Evolutionary conservation across 2,888 invertebrate species (phyloP).

Genomic region (Macrophya annulata): DNA sequence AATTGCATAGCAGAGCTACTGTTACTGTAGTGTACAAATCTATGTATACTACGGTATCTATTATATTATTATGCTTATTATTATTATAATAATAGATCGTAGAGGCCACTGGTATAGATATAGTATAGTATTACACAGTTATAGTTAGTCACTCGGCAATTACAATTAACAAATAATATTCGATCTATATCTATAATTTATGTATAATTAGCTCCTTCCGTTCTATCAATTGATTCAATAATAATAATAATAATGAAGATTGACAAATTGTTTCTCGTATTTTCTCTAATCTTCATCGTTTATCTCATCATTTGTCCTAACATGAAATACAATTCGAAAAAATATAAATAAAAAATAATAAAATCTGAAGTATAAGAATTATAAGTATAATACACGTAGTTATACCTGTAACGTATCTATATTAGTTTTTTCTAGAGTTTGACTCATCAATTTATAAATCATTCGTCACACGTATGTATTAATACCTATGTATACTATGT

Average conservation of each 20-base stretch:
- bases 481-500: neutral
- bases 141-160: neutral
- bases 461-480: neutral
- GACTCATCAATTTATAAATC: neutral
- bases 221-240: neutral
- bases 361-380: no score
- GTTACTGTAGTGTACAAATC: no score
- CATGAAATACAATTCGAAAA: no score
- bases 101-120: neutral
- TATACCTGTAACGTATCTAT: no score
- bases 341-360: no score
- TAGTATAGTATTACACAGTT: neutral
- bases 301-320: no score
- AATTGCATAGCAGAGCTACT: no score
- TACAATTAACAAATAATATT: neutral
- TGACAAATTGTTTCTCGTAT: no score
- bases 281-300: no score
- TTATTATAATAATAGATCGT: neutral
- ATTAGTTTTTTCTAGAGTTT: no score
- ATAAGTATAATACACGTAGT: no score
- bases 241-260: neutral
- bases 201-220: conserved; percentile 6
- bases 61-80: neutral
- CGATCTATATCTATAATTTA: neutral
- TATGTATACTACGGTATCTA: neutral